Evolutionary conservation across 2,888 invertebrate genomes (phyloP).

Genomic region (Ormia ochracea): DNA sequence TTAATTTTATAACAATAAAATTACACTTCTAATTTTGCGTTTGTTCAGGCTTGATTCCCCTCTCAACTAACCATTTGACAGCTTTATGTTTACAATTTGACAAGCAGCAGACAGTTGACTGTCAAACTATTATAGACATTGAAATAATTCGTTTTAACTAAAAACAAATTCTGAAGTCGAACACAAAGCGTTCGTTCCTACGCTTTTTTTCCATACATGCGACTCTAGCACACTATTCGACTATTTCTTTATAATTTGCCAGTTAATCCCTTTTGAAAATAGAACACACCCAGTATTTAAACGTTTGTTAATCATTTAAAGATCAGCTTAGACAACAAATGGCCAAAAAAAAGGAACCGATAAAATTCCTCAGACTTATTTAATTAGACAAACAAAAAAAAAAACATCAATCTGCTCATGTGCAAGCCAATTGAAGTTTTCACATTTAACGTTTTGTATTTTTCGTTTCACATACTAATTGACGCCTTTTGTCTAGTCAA

Average conservation of each 20-base stretch:
- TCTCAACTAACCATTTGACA: conserved; percentile 33
- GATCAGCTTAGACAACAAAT: not conserved
- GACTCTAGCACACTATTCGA: not conserved
- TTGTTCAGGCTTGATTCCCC: conserved; percentile 25
- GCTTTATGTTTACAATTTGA: conserved; percentile 52
- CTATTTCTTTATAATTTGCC: conserved; percentile 28
- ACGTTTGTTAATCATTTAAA: conserved; percentile 26
- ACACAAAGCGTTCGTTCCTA: conserved; percentile 33
- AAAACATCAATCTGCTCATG: not conserved
- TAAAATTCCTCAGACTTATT: not conserved
- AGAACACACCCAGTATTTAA: conserved; percentile 41
- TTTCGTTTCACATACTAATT: conserved; percentile 51
- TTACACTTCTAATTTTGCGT: conserved; percentile 22
- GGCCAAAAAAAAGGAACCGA: not conserved
- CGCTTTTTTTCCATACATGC: conserved; percentile 33
- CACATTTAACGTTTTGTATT: not conserved
- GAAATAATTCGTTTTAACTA: not conserved
- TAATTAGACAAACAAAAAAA: not conserved
- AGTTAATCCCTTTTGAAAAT: conserved; percentile 36
- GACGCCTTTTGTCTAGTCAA: conserved; percentile 38
- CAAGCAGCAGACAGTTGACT: conserved; percentile 44
- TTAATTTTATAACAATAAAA: conserved; percentile 26
- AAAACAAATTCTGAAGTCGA: not conserved
- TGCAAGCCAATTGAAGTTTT: not conserved
- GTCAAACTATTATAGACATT: conserved; percentile 13